Conservation (phyloP, 2,113 vertebrate species). For the Ibidorhyncha struthersii region DNA sequence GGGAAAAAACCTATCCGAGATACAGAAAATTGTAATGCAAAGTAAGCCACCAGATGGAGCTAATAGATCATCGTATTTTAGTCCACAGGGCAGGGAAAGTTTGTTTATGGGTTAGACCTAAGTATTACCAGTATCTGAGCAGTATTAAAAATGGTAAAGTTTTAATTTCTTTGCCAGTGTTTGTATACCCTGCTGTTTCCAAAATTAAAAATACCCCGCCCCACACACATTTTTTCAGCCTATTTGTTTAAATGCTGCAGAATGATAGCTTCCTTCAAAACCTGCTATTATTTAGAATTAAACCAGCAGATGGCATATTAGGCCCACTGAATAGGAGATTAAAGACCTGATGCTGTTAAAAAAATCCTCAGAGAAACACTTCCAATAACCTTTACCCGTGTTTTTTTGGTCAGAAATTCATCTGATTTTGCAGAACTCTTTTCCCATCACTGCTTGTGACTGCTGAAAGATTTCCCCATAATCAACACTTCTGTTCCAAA, state of each 20-base stretch:
- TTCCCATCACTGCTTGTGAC: not conserved
- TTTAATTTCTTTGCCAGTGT: not conserved
- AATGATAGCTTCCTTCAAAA: not conserved
- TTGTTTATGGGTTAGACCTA: not conserved
- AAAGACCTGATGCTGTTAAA: not conserved
- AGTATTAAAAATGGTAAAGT: not conserved
- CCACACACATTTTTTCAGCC: not conserved
- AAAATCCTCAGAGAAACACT: not conserved
- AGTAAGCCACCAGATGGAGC: slow-evolving; percentile 36
- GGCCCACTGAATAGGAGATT: not conserved
- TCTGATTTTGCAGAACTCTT: not conserved
- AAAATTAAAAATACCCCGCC: not conserved
- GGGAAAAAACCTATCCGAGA: not conserved
- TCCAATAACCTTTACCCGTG: not conserved
- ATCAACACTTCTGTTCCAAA: not conserved
- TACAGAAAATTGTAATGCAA: not conserved
- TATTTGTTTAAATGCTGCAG: not conserved
- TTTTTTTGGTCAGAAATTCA: accelerated
- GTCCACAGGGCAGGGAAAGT: not conserved
- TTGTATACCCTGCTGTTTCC: not conserved
- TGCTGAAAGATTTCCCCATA: not conserved
- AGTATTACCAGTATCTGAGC: not conserved
- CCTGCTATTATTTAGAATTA: not conserved
- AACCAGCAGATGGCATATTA: slow-evolving; percentile 43
- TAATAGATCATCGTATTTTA: not conserved